Evolutionary conservation across 2,888 invertebrate genomes (phyloP).

Genomic region (Eupithecia centaureata): DNA sequence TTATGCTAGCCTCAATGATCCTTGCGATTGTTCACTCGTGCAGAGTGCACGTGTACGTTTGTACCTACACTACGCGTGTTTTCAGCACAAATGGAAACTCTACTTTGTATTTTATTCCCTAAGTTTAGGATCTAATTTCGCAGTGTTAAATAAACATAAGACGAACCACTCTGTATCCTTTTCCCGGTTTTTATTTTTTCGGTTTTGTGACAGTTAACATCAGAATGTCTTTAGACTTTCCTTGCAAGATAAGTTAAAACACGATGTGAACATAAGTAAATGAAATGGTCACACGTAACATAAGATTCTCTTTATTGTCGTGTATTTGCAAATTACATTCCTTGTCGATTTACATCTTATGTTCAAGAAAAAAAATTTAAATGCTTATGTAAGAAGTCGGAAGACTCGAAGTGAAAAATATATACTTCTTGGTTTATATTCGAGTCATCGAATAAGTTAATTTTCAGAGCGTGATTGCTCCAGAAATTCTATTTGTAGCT

Average conservation of each 20-base stretch:
- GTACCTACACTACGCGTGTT: not conserved
- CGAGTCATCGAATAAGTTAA: not conserved
- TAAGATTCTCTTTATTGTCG: too few species aligned
- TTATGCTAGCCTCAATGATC: not conserved
- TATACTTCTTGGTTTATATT: too few species aligned
- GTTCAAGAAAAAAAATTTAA: too few species aligned
- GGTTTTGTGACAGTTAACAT: not conserved
- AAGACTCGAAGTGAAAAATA: too few species aligned
- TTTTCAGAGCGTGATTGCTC: not conserved
- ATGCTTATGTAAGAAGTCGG: too few species aligned
- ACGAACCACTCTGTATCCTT: too few species aligned
- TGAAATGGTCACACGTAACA: too few species aligned
- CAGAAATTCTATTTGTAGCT: not conserved
- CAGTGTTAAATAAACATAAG: not conserved
- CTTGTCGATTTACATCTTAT: too few species aligned
- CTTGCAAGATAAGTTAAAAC: too few species aligned
- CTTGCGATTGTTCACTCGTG: constrained; percentile 5
- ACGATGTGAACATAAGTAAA: too few species aligned
- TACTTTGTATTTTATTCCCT: not conserved
- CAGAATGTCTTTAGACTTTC: not conserved
- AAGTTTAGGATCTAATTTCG: not conserved
- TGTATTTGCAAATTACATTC: too few species aligned
- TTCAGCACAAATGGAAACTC: not conserved
- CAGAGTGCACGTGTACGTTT: not conserved
- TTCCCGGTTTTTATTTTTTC: too few species aligned